A percentile compares a stretch with the other conserved stretches of the same genome.
These are phyloP conservation scores for Hemaris fuciformis DNA, from an alignment of 2,888 invertebrate species.

Conservation along the genomic window DNA sequence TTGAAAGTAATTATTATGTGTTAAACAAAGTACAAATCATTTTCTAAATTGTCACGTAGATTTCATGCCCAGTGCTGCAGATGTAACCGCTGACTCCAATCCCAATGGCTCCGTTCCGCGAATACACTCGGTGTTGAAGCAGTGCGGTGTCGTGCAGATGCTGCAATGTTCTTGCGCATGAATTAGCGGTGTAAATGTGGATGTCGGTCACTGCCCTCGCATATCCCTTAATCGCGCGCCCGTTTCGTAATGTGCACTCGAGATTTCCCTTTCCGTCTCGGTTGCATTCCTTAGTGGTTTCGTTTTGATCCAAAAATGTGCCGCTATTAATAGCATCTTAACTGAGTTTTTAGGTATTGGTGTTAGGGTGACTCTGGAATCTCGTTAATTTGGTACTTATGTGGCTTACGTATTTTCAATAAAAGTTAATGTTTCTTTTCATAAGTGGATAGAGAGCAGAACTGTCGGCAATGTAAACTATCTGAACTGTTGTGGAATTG, in stretches of 20 bases:
- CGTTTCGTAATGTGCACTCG: constrained; percentile 69
- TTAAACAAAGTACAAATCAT: too few relatives aligned
- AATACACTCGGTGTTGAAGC: constrained; percentile 63
- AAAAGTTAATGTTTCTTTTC: too few relatives aligned
- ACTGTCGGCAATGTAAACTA: too few relatives aligned
- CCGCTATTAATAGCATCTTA: not conserved
- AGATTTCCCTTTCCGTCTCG: constrained; percentile 66
- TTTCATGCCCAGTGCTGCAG: not conserved
- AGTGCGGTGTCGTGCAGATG: constrained; percentile 57
- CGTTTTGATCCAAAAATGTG: not conserved
- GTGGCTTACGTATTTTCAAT: too few relatives aligned
- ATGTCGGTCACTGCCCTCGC: constrained; percentile 77
- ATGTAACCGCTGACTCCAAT: constrained; percentile 26
- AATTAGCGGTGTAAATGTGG: constrained; percentile 77
- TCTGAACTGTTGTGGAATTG: too few relatives aligned
- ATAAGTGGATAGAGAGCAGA: too few relatives aligned
- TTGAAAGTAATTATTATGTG: too few relatives aligned
- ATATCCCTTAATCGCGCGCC: constrained; percentile 71
- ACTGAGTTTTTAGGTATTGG: not conserved
- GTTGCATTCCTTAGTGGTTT: not conserved
- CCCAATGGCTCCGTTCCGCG: constrained; percentile 52
- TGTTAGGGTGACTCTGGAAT: not conserved
- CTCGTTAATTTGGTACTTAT: not conserved
- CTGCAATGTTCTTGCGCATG: constrained; percentile 69
- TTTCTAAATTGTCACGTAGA: too few relatives aligned